Base-by-base conservation (phyloP, 2,113 vertebrate species). In the Telmatochromis brichardi region DNA sequence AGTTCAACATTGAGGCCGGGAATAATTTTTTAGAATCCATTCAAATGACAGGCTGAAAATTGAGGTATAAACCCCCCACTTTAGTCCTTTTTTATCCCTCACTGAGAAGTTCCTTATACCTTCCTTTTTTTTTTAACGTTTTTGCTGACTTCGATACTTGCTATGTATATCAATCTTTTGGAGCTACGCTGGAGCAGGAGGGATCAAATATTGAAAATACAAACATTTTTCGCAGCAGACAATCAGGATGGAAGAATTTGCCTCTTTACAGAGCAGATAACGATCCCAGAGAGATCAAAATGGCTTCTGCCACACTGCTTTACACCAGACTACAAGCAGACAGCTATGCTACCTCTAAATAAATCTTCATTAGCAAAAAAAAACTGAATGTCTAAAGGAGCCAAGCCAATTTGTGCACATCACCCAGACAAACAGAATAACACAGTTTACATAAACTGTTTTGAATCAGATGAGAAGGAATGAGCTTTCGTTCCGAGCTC, bases 321-420 rank as follows among this genome's bases (percentile, higher is more conserved):
- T 58, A 68, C 68, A 78, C 71, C 10, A 4, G 91, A 92, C 89
- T 50, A 81, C 80, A 87, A 90, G 58, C 80, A 81, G 88, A 90
- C 80, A 91, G 82, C 83, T 42, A 82, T 13, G 73, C 80, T 26
- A 63, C 86, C 84, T 84, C 65, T 79, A 89, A 80, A 91, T 90
- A 82, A 91, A 92, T 90, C 90, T 89, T 85, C 17, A 88, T 88
- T 57, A 76, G 37, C 50, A 90, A 83, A 89, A 73, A 73, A 47
- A 47, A 51, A 82, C 33, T 60, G 13, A 87, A 71, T 68, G 86
- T 76, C 76, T 47, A 60, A 89, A 85, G 65, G 82, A 84, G 81
- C 78, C n/a, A 4, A 88, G 55, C 83, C 50, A 84, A 89, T 92
- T 86, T 86, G 82, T 28, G 50, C 53, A 47, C 4, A 80, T 53